Conservation (phyloP, 2,113 vertebrate genomes). For the Chaetops frenatus region DNA sequence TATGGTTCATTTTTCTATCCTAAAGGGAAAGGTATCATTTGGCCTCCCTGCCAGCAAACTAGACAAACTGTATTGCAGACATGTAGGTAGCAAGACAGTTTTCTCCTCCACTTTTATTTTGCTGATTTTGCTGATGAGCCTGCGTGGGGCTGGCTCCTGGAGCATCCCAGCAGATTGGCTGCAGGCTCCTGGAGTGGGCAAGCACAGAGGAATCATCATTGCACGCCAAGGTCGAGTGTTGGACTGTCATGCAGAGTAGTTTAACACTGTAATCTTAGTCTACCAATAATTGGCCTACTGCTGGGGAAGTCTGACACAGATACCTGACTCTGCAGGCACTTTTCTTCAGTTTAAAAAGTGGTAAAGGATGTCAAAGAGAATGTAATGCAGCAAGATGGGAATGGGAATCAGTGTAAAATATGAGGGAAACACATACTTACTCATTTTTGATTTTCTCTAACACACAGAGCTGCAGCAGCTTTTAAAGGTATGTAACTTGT, state of each 20-base stretch:
- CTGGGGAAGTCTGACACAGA: neutral
- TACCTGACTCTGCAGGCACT: neutral
- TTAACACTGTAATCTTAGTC: neutral
- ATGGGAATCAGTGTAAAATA: neutral
- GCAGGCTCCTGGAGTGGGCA: neutral
- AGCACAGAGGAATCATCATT: neutral
- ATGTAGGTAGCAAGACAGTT: neutral
- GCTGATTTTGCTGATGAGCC: accelerated
- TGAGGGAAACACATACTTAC: neutral
- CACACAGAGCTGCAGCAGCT: neutral
- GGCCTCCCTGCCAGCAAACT: neutral
- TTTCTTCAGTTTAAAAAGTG: neutral
- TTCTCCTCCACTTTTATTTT: neutral
- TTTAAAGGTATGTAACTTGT: neutral
- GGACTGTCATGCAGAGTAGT: neutral
- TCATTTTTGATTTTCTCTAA: neutral
- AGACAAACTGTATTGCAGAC: neutral
- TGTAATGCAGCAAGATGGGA: neutral
- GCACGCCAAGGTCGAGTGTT: neutral
- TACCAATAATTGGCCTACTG: neutral
- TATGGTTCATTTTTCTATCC: neutral
- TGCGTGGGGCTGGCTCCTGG: neutral
- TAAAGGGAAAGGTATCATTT: neutral
- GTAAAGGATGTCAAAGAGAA: neutral
- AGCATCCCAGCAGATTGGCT: neutral